Conservation (phyloP, 2,888 invertebrate species). For the Junonia oenone region DNA sequence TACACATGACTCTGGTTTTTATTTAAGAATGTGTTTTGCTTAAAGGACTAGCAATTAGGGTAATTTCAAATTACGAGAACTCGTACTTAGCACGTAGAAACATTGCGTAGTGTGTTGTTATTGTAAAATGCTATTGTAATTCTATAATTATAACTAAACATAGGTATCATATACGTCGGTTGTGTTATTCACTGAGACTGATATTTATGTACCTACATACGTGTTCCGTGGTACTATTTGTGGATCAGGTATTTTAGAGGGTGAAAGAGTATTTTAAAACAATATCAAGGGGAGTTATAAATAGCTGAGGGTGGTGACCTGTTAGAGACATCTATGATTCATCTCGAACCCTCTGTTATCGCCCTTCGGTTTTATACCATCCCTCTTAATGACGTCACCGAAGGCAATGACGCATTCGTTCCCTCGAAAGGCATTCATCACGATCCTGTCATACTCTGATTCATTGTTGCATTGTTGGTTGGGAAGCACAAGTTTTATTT, state of each 20-base stretch:
- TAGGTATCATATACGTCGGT: constrained; percentile 5
- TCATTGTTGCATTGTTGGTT: constrained; percentile 47
- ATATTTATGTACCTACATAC: constrained; percentile 17
- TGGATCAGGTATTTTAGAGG: constrained; percentile 26
- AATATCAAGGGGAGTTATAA: constrained; percentile 47
- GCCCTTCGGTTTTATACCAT: constrained; percentile 53
- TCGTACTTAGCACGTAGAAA: constrained; percentile 2
- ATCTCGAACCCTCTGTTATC: constrained; percentile 66
- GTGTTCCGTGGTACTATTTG: constrained; percentile 21
- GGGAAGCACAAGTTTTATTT: constrained; percentile 40
- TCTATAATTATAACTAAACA: constrained; percentile 1
- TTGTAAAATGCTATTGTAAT: not conserved
- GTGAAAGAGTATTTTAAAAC: constrained; percentile 26
- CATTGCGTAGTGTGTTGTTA: not conserved
- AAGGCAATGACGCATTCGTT: constrained; percentile 52
- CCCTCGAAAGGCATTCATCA: constrained; percentile 53
- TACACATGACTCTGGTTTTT: constrained; percentile 35
- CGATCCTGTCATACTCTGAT: constrained; percentile 55
- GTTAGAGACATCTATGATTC: constrained; percentile 69
- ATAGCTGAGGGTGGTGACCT: constrained; percentile 66
- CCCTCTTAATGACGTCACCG: constrained; percentile 67
- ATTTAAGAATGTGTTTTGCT: constrained; percentile 6
- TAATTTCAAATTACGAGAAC: not conserved
- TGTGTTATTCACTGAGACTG: constrained; percentile 4
- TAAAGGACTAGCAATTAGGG: constrained; percentile 8